Evolutionary conservation across 2,113 vertebrate genomes (phyloP).

Genomic region (Rattus norvegicus): DNA sequence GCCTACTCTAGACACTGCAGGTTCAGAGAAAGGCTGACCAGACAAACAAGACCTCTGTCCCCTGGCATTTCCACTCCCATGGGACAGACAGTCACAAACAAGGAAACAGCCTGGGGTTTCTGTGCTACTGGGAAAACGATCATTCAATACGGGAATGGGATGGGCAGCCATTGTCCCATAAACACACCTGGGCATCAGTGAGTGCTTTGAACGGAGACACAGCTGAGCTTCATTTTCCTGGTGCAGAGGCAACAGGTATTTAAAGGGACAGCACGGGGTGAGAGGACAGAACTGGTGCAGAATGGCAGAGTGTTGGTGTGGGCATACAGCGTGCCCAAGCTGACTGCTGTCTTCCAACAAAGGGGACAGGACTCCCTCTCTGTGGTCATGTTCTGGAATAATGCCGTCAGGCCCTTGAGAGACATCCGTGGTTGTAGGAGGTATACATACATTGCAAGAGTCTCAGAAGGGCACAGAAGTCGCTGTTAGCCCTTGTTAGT

Average conservation of each 20-base stretch:
- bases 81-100: neutral
- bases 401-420: neutral
- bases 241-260: neutral
- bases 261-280: accelerated
- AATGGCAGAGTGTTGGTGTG: accelerated
- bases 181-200: neutral
- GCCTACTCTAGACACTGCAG: accelerated
- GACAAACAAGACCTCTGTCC: neutral
- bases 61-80: neutral
- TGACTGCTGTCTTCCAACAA: neutral
- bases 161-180: neutral
- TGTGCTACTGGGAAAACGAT: neutral
- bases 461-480: neutral
- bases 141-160: neutral
- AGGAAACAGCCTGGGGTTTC: neutral
- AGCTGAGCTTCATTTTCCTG: neutral
- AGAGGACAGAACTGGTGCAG: accelerated
- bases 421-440: neutral
- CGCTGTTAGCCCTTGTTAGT: neutral
- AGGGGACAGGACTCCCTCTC: neutral
- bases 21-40: accelerated
- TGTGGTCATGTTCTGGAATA: accelerated
- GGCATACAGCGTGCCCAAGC: neutral
- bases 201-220: neutral
- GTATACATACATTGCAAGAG: accelerated